These are phyloP conservation scores for Alsophila aescularia DNA, from an alignment of 2,888 invertebrate genomes.

Conservation along the genomic window DNA sequence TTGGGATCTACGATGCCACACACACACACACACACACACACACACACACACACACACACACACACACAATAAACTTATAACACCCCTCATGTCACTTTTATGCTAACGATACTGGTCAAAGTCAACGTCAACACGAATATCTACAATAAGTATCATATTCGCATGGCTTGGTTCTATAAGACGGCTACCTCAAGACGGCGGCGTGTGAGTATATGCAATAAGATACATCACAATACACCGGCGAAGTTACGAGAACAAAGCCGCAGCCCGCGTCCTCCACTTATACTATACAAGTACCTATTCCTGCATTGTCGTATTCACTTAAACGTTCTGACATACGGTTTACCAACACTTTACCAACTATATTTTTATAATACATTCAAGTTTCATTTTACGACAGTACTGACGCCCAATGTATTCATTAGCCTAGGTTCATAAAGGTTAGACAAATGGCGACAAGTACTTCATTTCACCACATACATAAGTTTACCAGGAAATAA, in stretches of 20 bases:
- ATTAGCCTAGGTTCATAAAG: too few relatives aligned
- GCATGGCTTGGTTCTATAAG: neutral
- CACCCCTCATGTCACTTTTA: neutral
- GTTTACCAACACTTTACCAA: conserved; percentile 8
- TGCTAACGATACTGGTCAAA: neutral
- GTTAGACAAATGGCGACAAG: too few relatives aligned
- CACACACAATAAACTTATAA: too few relatives aligned
- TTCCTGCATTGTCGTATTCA: conserved; percentile 76
- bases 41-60: too few relatives aligned
- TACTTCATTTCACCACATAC: too few relatives aligned
- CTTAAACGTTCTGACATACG: conserved; percentile 63
- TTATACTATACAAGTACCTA: conserved; percentile 61
- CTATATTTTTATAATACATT: too few relatives aligned
- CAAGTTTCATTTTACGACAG: too few relatives aligned
- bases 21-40: too few relatives aligned
- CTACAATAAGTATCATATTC: neutral
- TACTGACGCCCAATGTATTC: too few relatives aligned
- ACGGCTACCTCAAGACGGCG: conserved; percentile 40
- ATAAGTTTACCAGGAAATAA: too few relatives aligned
- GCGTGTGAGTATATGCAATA: conserved; percentile 65
- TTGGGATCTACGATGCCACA: too few relatives aligned
- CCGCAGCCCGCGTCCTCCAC: conserved; percentile 70
- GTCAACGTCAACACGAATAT: neutral
- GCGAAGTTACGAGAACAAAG: conserved; percentile 76
- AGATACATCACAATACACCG: conserved; percentile 69